Evolutionary conservation across 2,113 vertebrate genomes (phyloP).

Genomic region (Ctenomys sociabilis): DNA sequence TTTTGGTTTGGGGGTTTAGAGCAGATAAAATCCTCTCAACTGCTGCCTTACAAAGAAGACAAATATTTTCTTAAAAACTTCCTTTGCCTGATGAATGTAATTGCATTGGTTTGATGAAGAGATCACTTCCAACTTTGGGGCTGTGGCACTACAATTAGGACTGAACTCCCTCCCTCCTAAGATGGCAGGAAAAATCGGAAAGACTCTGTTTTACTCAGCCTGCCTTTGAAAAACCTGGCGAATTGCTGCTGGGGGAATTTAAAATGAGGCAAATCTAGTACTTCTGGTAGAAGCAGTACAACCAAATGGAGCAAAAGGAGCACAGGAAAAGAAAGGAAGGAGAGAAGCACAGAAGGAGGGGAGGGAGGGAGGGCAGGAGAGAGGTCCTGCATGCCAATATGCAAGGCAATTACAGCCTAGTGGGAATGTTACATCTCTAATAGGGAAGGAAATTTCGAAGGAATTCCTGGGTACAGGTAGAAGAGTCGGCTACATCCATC

Average conservation of each 20-base stretch:
- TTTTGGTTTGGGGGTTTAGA: not conserved
- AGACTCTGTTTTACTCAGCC: not conserved
- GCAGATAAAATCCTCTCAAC: not conserved
- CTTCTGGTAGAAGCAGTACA: conserved; percentile 50
- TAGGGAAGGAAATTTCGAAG: conserved; percentile 17
- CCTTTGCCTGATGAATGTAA: conserved; percentile 44
- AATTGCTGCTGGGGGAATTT: conserved; percentile 52
- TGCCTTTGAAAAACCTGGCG: conserved; percentile 45
- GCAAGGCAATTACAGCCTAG: not conserved
- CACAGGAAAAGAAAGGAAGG: not conserved
- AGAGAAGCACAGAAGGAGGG: too few species aligned
- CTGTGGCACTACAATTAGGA: not conserved
- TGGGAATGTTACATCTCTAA: not conserved
- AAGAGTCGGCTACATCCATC: not conserved
- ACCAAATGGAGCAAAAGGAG: conserved; percentile 33
- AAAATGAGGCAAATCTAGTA: conserved; percentile 41
- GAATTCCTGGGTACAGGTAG: not conserved
- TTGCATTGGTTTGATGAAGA: conserved; percentile 35
- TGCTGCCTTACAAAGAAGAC: not conserved
- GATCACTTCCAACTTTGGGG: conserved; percentile 11
- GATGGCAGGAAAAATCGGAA: conserved; percentile 18
- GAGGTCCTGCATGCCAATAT: not conserved
- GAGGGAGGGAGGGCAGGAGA: accelerated
- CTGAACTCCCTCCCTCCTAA: conserved; percentile 8
- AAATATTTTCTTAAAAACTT: conserved; percentile 47